Evolutionary conservation across 1,140 invertebrate genomes (phyloP).

Genomic region (Ostrea edulis): DNA sequence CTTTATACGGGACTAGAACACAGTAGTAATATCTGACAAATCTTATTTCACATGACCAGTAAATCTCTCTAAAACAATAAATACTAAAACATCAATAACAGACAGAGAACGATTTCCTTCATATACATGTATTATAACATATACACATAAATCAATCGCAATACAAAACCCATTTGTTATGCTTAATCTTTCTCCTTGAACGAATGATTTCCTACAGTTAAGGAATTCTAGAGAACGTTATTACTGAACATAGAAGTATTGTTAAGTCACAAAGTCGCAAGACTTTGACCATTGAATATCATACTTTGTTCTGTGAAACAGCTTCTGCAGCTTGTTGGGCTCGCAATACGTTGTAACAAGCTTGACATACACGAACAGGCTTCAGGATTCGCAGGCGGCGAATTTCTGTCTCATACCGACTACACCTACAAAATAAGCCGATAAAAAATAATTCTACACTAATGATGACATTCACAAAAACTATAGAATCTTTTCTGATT

Average conservation of each 20-base stretch:
- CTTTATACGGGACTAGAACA: conserved; percentile 21
- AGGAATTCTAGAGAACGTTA: neutral
- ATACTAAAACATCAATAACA: conserved; percentile 27
- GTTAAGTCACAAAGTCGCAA: neutral
- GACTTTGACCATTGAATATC: neutral
- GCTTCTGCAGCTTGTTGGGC: conserved; percentile 38
- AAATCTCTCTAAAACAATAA: conserved; percentile 24
- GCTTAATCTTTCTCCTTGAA: neutral
- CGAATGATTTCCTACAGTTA: neutral
- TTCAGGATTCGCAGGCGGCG: conserved; percentile 92
- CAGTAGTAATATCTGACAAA: conserved; percentile 3
- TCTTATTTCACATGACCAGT: neutral
- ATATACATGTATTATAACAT: neutral
- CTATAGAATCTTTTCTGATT: no score
- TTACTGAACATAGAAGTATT: neutral
- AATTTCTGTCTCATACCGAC: conserved; percentile 96
- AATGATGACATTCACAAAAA: no score
- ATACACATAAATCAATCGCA: neutral
- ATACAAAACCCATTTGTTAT: neutral
- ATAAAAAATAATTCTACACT: neutral
- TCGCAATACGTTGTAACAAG: conserved; percentile 84
- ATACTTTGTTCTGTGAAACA: conserved; percentile 27
- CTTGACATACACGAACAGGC: conserved; percentile 94
- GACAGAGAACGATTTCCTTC: neutral
- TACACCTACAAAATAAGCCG: conserved; percentile 84